Conservation (phyloP, 2,113 vertebrate species). For the Girardinichthys multiradiatus region DNA sequence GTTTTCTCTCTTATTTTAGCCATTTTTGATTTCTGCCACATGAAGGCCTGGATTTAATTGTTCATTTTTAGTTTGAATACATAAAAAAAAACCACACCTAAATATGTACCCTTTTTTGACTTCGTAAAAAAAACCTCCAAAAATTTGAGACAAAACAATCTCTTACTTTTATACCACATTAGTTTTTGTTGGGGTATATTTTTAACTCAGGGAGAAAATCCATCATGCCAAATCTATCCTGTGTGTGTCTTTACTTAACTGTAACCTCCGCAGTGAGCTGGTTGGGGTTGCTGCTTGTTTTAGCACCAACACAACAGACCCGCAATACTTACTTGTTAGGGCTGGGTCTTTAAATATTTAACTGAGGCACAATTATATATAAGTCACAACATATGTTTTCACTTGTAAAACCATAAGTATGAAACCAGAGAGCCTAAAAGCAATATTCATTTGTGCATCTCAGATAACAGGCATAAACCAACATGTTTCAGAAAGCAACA, state of each 20-base stretch:
- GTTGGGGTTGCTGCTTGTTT: conserved; percentile 20
- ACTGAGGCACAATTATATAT: not conserved
- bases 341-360: not conserved
- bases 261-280: conserved; percentile 22
- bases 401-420: not conserved
- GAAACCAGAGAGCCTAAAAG: not conserved
- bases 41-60: not conserved
- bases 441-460: not conserved
- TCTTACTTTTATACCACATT: too few relatives aligned
- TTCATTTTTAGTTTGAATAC: not conserved
- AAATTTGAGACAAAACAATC: not conserved
- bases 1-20: conserved; percentile 5
- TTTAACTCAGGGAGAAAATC: not conserved
- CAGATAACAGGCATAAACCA: not conserved
- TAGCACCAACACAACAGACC: conserved; percentile 18
- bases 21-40: not conserved
- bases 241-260: conserved; percentile 18
- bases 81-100: not conserved
- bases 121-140: not conserved
- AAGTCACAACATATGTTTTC: too few relatives aligned
- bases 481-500: not conserved
- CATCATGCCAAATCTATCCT: conserved; percentile 1
- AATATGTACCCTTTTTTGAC: not conserved
- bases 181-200: not conserved
- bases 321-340: not conserved